Conservation (phyloP, 2,888 invertebrate species). For the Pelosia muscerda region DNA sequence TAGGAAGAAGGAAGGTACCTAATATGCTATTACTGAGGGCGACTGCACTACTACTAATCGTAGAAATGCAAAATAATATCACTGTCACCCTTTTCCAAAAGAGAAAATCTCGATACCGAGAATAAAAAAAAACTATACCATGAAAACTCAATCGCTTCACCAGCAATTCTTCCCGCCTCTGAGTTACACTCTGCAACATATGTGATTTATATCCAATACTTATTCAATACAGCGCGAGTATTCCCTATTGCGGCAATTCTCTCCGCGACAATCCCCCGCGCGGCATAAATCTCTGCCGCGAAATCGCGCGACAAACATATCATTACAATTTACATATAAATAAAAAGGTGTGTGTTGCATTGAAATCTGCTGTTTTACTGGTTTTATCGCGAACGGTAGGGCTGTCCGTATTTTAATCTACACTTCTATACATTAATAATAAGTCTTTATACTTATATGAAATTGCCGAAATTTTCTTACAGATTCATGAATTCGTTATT, state of each 20-base stretch:
- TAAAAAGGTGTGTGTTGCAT: conserved; percentile 65
- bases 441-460: too few species aligned
- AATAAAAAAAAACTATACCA: conserved; percentile 40
- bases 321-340: conserved; percentile 84
- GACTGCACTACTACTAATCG: neutral
- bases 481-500: too few species aligned
- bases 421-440: too few species aligned
- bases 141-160: conserved; percentile 52
- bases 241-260: conserved; percentile 53
- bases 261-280: conserved; percentile 17
- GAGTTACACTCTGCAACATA: conserved; percentile 52
- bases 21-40: neutral
- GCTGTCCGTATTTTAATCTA: conserved; percentile 24
- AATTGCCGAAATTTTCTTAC: too few species aligned
- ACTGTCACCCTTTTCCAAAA: neutral
- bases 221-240: conserved; percentile 29
- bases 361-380: conserved; percentile 24
- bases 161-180: conserved; percentile 57
- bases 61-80: neutral
- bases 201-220: conserved; percentile 59
- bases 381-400: conserved; percentile 30
- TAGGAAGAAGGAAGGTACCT: too few species aligned
- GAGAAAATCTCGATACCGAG: conserved; percentile 18
- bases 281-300: conserved; percentile 75
- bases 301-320: conserved; percentile 83